A percentile compares a stretch with the other conserved stretches of the same genome.
Conservation (phyloP, 2,113 vertebrate genomes). For the Nothocercus julius region DNA sequence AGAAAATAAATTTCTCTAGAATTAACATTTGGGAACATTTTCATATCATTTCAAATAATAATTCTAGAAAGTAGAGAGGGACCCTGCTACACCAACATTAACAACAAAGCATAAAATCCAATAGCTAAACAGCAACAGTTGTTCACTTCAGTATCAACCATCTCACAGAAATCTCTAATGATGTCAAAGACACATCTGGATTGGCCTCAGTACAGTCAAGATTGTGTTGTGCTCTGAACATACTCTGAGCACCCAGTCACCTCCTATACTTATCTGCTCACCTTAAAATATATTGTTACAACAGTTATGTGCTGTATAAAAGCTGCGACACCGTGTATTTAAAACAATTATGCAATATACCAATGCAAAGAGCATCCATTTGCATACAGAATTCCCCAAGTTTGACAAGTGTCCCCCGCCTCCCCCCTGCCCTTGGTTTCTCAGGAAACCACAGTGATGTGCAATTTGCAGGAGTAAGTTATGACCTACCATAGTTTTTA, state of each 20-base stretch:
- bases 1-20: not conserved
- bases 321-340: not conserved
- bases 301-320: not conserved
- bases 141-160: not conserved
- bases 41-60: not conserved
- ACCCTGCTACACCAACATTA: not conserved
- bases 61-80: not conserved
- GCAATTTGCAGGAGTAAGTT: not conserved
- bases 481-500: not conserved
- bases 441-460: not conserved
- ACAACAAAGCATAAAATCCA: not conserved
- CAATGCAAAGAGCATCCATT: not conserved
- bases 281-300: not conserved
- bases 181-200: not conserved
- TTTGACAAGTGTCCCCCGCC: no score
- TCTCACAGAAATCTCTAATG: not conserved
- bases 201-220: not conserved
- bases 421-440: no score
- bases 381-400: not conserved
- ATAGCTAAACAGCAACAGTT: not conserved
- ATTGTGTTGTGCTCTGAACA: not conserved
- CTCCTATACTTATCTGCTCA: not conserved
- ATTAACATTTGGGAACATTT: not conserved
- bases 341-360: not conserved
- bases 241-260: not conserved